Percentiles rank a stretch among this genome's conserved stretches.
These are phyloP conservation scores for Taphrorychus bicolor DNA, from an alignment of 2,888 invertebrate genomes.

Conservation along the genomic window DNA sequence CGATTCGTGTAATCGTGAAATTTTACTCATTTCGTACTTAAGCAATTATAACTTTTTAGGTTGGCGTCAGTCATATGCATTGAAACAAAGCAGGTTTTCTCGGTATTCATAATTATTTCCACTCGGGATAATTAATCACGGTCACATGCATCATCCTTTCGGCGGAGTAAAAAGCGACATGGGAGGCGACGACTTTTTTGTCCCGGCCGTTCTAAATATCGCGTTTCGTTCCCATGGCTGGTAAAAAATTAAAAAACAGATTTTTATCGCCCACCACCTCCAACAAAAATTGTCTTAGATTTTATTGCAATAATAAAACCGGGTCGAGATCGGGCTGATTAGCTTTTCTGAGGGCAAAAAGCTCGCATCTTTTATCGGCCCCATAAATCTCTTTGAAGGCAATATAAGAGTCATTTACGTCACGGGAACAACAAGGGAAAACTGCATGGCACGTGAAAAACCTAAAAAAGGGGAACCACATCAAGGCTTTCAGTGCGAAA, in stretches of 20 bases:
- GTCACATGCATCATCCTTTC: slow-evolving; percentile 33
- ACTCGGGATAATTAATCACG: slow-evolving; percentile 27
- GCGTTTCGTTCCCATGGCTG: slow-evolving; percentile 25
- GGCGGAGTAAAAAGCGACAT: slow-evolving; percentile 22
- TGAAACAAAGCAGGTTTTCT: slow-evolving; percentile 13
- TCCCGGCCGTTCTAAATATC: slow-evolving; percentile 13
- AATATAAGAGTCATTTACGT: slow-evolving; percentile 6
- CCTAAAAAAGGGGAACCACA: neutral
- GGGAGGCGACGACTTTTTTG: slow-evolving; percentile 33
- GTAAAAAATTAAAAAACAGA: slow-evolving; percentile 20
- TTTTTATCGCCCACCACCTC: slow-evolving; percentile 2
- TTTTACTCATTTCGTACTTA: no score
- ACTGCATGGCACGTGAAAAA: slow-evolving; percentile 3
- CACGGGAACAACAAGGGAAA: slow-evolving; percentile 5
- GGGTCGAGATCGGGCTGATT: neutral
- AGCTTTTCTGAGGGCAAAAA: neutral
- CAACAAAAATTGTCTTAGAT: neutral
- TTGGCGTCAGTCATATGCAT: neutral
- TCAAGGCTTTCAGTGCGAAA: slow-evolving; percentile 15
- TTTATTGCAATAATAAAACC: neutral
- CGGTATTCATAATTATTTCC: slow-evolving; percentile 31
- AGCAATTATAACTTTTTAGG: neutral
- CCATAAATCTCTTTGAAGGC: neutral
- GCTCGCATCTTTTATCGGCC: neutral
- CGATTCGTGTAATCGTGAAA: no score